phyloP scores from a whole-genome alignment of 2,888 invertebrate species.

The Rhingia campestris region DNA sequence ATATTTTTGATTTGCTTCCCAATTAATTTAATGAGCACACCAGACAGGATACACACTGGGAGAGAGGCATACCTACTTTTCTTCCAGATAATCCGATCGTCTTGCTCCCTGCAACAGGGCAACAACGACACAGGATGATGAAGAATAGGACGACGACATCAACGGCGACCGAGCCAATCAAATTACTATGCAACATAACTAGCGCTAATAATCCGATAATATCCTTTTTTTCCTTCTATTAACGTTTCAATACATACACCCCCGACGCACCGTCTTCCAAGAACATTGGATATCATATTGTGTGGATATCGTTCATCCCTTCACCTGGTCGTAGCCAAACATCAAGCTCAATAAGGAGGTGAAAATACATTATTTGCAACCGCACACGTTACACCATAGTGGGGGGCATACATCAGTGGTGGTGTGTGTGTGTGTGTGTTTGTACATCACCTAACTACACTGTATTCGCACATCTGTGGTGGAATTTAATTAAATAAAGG shows the following conservation, averaged over 20 bases:
- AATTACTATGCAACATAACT: constrained; percentile 74
- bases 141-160: constrained; percentile 28
- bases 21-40: constrained; percentile 73
- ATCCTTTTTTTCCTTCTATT: constrained; percentile 65
- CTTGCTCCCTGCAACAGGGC: constrained; percentile 12
- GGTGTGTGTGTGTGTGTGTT: constrained; percentile 29
- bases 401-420: constrained; percentile 11
- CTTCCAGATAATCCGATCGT: constrained; percentile 56
- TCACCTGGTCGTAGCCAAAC: background rate
- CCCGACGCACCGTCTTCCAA: constrained; percentile 4
- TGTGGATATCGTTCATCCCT: constrained; percentile 32
- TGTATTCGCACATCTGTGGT: constrained; percentile 70
- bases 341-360: background rate
- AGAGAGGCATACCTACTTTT: constrained; percentile 29
- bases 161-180: constrained; percentile 65
- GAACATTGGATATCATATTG: constrained; percentile 41
- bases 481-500: constrained; percentile 74
- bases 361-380: constrained; percentile 56
- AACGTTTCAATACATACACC: constrained; percentile 54
- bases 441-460: background rate
- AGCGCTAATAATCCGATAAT: constrained; percentile 73
- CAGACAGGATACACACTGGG: constrained; percentile 71
- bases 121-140: constrained; percentile 14
- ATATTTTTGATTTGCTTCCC: constrained; percentile 74
- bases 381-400: constrained; percentile 36